phyloP scores from a whole-genome alignment of 2,888 invertebrate species.

The Dione vanillae region DNA sequence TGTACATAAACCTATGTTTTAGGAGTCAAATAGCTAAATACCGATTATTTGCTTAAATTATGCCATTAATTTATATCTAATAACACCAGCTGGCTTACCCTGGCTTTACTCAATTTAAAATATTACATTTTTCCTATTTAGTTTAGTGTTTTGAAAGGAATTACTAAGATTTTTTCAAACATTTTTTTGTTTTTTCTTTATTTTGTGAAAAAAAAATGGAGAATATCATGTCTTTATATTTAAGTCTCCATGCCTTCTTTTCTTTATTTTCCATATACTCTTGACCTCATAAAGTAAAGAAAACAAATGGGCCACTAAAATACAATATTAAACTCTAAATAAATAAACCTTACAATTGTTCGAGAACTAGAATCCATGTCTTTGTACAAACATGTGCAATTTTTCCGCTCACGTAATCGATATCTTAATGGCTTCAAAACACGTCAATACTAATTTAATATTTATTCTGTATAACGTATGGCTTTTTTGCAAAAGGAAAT shows the following conservation, averaged over 20 bases:
- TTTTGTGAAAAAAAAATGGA: no score
- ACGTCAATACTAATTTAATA: conserved; percentile 23
- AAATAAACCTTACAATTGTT: background rate
- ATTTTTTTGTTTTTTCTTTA: no score
- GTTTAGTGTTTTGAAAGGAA: no score
- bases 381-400: conserved; percentile 8
- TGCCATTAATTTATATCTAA: background rate
- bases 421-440: conserved; percentile 8
- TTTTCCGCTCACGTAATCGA: conserved; percentile 15
- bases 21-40: background rate
- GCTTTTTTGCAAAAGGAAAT: conserved; percentile 13
- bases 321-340: background rate
- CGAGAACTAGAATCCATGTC: background rate
- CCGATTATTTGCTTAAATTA: conserved; percentile 2
- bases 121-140: background rate
- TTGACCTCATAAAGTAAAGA: background rate
- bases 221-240: background rate
- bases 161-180: no score
- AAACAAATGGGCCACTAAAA: background rate
- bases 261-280: background rate
- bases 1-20: background rate
- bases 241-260: background rate
- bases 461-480: background rate
- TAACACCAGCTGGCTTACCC: background rate
- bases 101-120: background rate